These are phyloP conservation scores for Pitangus sulphuratus DNA, from an alignment of 2,797 vertebrate genomes.

Conservation along the genomic window DNA sequence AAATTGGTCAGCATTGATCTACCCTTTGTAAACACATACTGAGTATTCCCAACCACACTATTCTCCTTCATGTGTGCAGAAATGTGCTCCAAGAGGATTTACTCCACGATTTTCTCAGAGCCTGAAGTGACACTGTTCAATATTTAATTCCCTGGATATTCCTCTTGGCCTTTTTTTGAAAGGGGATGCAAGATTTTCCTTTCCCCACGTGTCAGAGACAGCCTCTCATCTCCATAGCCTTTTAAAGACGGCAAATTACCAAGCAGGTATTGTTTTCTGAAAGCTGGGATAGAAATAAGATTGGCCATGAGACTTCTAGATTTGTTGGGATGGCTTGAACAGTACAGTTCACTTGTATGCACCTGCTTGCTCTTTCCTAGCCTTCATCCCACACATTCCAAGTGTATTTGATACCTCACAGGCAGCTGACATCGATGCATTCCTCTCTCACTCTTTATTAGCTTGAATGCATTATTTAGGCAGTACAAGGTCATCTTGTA, in stretches of 20 bases:
- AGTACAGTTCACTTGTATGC: neutral
- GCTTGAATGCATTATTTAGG: neutral
- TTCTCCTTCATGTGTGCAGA: neutral
- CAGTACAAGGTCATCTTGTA: neutral
- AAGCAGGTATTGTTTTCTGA: neutral
- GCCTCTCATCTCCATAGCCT: neutral
- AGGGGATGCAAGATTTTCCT: neutral
- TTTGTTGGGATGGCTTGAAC: neutral
- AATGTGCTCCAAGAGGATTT: neutral
- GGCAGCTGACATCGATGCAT: neutral
- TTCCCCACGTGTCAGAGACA: neutral
- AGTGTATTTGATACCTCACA: neutral
- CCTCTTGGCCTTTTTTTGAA: neutral
- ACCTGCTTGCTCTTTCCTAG: neutral
- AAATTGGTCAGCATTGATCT: neutral
- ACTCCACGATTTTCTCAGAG: neutral
- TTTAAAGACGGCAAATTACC: neutral
- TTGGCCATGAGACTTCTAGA: neutral
- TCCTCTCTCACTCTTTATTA: neutral
- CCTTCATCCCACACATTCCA: neutral
- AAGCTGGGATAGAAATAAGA: neutral
- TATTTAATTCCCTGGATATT: neutral
- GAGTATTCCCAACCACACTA: neutral
- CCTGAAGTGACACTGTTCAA: neutral
- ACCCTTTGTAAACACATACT: neutral